Evolutionary conservation across 2,113 vertebrate genomes (phyloP).

Genomic region (Zosterops hypoxanthus): DNA sequence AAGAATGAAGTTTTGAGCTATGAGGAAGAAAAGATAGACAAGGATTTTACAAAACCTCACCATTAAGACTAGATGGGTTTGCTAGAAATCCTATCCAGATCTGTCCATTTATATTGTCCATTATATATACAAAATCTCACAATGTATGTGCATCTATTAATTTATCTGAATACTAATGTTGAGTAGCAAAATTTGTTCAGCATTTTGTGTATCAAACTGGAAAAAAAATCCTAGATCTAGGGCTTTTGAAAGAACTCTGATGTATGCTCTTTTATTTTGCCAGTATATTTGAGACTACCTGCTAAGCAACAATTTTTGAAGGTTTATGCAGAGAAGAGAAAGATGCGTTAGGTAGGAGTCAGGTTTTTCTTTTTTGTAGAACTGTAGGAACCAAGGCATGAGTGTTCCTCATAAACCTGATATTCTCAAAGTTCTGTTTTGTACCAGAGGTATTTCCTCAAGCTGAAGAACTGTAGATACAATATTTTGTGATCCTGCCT

Average conservation of each 20-base stretch:
- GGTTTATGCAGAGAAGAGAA: background rate
- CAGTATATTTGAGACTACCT: background rate
- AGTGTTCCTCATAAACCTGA: background rate
- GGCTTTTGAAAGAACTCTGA: background rate
- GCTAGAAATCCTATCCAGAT: background rate
- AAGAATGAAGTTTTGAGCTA: background rate
- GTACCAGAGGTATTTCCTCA: background rate
- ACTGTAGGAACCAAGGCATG: background rate
- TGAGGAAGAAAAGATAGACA: background rate
- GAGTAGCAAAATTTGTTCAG: background rate
- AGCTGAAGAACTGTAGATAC: background rate
- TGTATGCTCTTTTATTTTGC: background rate
- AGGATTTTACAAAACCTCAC: background rate
- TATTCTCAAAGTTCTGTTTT: background rate
- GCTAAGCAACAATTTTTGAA: background rate
- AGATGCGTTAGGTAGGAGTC: background rate
- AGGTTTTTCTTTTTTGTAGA: background rate
- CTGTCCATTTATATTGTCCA: background rate
- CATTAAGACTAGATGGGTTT: background rate
- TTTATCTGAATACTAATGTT: background rate
- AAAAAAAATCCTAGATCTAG: background rate
- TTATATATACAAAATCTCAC: no score
- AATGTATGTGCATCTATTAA: background rate
- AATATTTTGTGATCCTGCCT: background rate
- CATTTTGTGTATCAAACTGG: background rate